Conservation (phyloP, 2,113 vertebrate species). For the Puffinus mauretanicus region DNA sequence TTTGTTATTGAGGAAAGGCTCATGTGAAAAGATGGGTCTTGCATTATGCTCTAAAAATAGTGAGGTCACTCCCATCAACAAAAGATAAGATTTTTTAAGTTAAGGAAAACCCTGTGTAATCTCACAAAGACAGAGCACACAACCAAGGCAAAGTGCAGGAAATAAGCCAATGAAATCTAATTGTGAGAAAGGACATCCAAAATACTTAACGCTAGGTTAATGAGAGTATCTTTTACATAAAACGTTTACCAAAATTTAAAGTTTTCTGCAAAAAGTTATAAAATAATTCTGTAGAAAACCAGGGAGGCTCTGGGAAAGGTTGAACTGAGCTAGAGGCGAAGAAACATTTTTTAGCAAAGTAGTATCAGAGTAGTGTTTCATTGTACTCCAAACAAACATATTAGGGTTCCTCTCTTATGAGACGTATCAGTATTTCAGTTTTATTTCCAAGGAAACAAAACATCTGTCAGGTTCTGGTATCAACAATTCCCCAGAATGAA, state of each 20-base stretch:
- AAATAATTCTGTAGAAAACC: neutral
- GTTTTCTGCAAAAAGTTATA: neutral
- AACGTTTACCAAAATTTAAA: neutral
- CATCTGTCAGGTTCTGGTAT: neutral
- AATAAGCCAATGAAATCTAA: neutral
- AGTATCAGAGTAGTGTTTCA: neutral
- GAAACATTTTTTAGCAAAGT: neutral
- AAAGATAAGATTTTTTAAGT: slow-evolving; percentile 33
- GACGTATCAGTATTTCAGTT: neutral
- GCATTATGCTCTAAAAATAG: slow-evolving; percentile 45
- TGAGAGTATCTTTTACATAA: neutral
- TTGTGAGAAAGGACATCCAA: neutral
- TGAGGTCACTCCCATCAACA: slow-evolving; percentile 17
- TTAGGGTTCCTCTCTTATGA: neutral
- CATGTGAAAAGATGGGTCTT: slow-evolving; percentile 25
- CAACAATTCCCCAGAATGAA: neutral
- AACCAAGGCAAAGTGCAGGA: neutral
- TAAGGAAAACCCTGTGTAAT: slow-evolving; percentile 20
- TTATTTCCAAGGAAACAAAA: neutral
- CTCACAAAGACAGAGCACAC: neutral
- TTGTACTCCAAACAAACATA: neutral
- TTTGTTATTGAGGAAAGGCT: neutral
- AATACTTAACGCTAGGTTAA: neutral
- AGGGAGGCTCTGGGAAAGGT: neutral
- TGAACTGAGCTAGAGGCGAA: neutral